These are phyloP conservation scores for Monarcha castaneiventris DNA, from an alignment of 2,113 vertebrate species.

Conservation along the genomic window DNA sequence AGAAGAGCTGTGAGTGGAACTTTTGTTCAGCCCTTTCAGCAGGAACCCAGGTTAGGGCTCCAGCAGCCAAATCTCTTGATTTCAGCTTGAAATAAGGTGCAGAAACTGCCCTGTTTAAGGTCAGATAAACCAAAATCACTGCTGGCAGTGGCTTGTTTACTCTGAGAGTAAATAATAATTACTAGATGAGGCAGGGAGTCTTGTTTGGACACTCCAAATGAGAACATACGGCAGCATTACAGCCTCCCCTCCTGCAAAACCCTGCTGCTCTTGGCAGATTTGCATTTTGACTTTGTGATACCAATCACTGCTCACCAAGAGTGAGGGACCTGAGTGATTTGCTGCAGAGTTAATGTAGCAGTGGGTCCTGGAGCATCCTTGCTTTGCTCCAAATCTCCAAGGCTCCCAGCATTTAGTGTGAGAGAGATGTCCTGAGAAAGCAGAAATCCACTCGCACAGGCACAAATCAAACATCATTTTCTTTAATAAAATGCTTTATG, in stretches of 20 bases:
- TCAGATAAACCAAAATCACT: not conserved
- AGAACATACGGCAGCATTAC: not conserved
- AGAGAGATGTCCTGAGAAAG: not conserved
- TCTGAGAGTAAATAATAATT: not conserved
- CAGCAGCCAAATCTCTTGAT: not conserved
- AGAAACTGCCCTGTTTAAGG: not conserved
- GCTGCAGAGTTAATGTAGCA: accelerated
- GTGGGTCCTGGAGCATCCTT: not conserved
- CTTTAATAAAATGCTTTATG: not conserved
- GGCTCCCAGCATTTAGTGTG: not conserved
- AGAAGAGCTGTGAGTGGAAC: not conserved
- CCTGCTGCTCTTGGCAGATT: not conserved
- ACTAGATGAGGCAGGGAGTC: not conserved
- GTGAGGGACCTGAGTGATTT: not conserved
- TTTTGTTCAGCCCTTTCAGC: not conserved
- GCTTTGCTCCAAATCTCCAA: not conserved
- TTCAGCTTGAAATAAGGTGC: not conserved
- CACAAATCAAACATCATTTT: not conserved
- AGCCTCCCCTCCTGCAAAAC: not conserved
- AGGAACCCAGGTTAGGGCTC: not conserved
- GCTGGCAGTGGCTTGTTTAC: not conserved
- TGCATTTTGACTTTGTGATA: not conserved
- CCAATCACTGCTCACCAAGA: not conserved
- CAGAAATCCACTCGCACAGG: not conserved
- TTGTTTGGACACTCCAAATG: not conserved